Conservation (phyloP, 92 coral and sea anemone species). For the Hydrozoanthus gracilis region DNA sequence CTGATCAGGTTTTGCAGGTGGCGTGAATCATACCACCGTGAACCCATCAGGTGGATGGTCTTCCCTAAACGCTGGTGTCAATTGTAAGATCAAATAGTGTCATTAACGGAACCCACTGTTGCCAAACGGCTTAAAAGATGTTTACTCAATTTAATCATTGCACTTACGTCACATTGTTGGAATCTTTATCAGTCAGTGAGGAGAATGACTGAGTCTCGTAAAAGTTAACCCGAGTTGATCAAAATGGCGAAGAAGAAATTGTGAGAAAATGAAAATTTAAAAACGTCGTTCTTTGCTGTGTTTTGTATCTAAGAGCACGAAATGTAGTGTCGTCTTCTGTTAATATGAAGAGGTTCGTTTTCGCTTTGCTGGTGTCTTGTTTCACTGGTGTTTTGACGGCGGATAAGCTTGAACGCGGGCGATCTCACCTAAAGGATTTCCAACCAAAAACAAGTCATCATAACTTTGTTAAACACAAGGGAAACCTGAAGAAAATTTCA, state of each 20-base stretch:
- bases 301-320: neutral
- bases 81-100: neutral
- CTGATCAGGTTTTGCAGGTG: constrained; percentile 15
- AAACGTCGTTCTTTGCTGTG: neutral
- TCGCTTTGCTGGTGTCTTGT: constrained; percentile 11
- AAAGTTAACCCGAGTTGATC: neutral
- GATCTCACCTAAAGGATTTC: neutral
- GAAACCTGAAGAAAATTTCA: neutral
- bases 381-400: constrained; percentile 35
- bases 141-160: constrained; percentile 29
- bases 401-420: neutral
- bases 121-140: constrained; percentile 10
- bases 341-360: neutral
- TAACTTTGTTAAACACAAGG: neutral
- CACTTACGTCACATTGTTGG: constrained; percentile 30
- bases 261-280: neutral
- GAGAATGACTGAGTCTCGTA: neutral
- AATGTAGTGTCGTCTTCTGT: constrained; percentile 4
- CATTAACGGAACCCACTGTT: neutral
- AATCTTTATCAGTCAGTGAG: constrained; percentile 23
- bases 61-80: constrained; percentile 1
- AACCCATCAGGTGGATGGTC: neutral
- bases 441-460: constrained; percentile 12
- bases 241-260: neutral
- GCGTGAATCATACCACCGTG: constrained; percentile 26